Evolutionary conservation across 2,888 invertebrate genomes (phyloP), one percentile per base, ranked within the genome.

Genomic region (Endotricha flammealis): DNA sequence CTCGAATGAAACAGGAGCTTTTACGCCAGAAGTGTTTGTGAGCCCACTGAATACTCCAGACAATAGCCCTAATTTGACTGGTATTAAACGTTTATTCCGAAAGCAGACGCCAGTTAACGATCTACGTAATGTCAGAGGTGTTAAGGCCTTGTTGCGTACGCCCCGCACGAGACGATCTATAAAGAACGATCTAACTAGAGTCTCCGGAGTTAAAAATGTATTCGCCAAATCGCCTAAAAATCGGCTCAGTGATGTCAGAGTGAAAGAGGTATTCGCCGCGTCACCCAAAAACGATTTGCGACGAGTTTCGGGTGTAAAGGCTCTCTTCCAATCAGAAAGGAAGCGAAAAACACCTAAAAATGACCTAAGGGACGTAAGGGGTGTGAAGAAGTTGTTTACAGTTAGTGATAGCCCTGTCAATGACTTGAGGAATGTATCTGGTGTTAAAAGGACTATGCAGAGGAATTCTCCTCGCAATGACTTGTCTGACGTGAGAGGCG

Each of bases 141-240:
- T 74, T 0, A 68, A 63, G 32, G 36, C 39, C 1, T 34, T 73
- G 11, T 32, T 71, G 4, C 57, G 61, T 2, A 63, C 75, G 1
- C 74, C 78, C 1, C 60, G 68, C 11, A 43, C 57, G 0, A 56
- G 69, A 12, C 61, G 58, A 13, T 77, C 81, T 0, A 41, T 59
- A 33, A 65, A 41, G 16, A 80, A 87, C 41, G 86, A 88, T 41
- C 46, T 87, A 32, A 69, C 66, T 0, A 53, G 81, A 24, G 71
- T 87, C 1, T 43, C 58, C 0, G 87, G 87, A 1, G 66, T 87
- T 0, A 87, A 83, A 41, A 46, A 54, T 3, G 42, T 82, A 4
- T 75, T 83, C 41, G 64, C 59, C 0, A 65, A 52, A 24, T 66
- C 74, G 1, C 80, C 81, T 0, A 61, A 46, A 24, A 82, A 83